Conservation (phyloP, 2,797 vertebrate species). For the Argya squamiceps region DNA sequence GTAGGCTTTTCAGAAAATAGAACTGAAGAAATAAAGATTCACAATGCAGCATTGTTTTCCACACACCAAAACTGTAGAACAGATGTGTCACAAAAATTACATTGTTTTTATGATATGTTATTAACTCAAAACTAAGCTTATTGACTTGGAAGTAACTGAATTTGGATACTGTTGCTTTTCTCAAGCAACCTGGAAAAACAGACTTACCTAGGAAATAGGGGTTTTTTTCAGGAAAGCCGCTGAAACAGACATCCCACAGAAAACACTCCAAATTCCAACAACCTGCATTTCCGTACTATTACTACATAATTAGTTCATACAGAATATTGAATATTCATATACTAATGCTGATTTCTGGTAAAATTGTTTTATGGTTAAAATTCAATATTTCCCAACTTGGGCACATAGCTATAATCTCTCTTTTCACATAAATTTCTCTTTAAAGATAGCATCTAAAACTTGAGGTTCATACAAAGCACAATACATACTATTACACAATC, state of each 20-base stretch:
- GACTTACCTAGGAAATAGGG: neutral
- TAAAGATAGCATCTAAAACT: conserved; percentile 4
- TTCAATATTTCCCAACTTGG: neutral
- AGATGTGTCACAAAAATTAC: neutral
- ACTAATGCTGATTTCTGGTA: neutral
- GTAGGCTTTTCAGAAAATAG: neutral
- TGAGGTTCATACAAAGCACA: neutral
- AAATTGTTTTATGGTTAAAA: neutral
- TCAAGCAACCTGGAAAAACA: neutral
- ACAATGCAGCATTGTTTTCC: neutral
- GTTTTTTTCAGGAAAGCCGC: neutral
- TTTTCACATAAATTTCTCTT: neutral
- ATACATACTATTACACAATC: neutral
- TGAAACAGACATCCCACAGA: neutral
- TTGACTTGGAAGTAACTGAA: neutral
- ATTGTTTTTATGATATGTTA: neutral
- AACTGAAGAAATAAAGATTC: neutral
- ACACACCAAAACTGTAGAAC: neutral
- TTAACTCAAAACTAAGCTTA: neutral
- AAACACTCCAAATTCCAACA: neutral
- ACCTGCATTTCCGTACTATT: neutral
- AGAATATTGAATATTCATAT: neutral
- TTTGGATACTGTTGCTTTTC: neutral
- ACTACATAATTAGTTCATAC: neutral
- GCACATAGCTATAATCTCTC: neutral